A percentile compares a stretch with the other conserved stretches of the same genome.
Evolutionary conservation across 1,140 invertebrate genomes (phyloP).

Genomic region (Drosophila simulans): DNA sequence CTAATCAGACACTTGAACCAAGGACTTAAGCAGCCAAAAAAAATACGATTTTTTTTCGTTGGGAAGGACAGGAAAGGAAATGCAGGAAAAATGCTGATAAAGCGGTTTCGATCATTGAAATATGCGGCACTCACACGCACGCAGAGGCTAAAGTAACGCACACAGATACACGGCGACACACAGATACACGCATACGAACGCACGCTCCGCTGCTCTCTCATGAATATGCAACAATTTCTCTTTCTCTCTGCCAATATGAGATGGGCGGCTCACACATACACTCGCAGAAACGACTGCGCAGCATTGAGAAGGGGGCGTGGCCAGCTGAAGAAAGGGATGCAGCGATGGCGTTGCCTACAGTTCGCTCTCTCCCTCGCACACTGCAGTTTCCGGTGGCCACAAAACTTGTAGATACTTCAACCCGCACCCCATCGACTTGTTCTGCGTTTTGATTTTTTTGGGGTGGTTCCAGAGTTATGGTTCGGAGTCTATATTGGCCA

Average conservation of each 20-base stretch:
- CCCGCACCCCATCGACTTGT: constrained; percentile 1
- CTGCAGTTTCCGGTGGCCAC: constrained; percentile 53
- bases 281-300: constrained; percentile 54
- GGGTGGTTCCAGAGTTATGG: constrained; percentile 36
- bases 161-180: constrained; percentile 22
- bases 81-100: constrained; percentile 79
- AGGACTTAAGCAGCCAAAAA: constrained; percentile 82
- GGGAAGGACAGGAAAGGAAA: constrained; percentile 31
- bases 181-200: constrained; percentile 25
- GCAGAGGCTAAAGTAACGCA: not conserved
- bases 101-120: constrained; percentile 67
- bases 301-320: constrained; percentile 61
- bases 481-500: constrained; percentile 38
- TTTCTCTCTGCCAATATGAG: constrained; percentile 60
- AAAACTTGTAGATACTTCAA: constrained; percentile 24
- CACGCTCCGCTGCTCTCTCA: constrained; percentile 51
- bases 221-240: constrained; percentile 67
- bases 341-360: constrained; percentile 52
- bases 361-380: constrained; percentile 57
- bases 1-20: constrained; percentile 79
- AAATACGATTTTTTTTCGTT: constrained; percentile 63
- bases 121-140: constrained; percentile 54
- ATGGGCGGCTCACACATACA: constrained; percentile 40
- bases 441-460: constrained; percentile 1
- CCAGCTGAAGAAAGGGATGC: constrained; percentile 37